These are phyloP conservation scores for Aphis craccivora DNA, from an alignment of 1,140 invertebrate species.

Conservation along the genomic window DNA sequence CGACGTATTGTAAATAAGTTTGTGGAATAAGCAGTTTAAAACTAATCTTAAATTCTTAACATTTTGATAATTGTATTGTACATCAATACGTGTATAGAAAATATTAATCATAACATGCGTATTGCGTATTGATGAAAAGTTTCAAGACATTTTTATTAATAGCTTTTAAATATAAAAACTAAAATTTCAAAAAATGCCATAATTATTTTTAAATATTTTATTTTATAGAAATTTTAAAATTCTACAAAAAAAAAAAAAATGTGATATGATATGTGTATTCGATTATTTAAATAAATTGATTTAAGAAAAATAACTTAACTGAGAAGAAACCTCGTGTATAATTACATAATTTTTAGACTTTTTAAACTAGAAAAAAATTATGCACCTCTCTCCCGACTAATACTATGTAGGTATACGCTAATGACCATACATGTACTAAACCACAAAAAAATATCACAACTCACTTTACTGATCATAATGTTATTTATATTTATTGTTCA, in stretches of 20 bases:
- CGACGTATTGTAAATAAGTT: too few relatives aligned
- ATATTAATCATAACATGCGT: too few relatives aligned
- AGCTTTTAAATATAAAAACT: neutral
- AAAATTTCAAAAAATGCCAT: neutral
- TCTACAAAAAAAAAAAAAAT: neutral
- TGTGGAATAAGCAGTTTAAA: too few relatives aligned
- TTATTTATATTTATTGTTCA: neutral
- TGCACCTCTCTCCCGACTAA: neutral
- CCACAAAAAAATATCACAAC: neutral
- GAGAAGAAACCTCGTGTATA: neutral
- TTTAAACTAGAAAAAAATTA: neutral
- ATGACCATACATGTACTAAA: too few relatives aligned
- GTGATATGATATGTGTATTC: neutral
- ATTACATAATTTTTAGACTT: neutral
- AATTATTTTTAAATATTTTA: neutral
- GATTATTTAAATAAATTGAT: neutral
- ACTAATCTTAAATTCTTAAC: too few relatives aligned
- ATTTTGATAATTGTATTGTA: too few relatives aligned
- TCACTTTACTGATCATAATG: neutral
- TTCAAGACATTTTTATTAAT: neutral
- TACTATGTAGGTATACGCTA: too few relatives aligned
- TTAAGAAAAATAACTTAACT: neutral
- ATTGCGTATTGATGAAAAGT: neutral
- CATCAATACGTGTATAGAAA: too few relatives aligned
- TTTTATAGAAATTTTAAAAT: neutral